Conservation (phyloP, 2,888 invertebrate species). For the Agonopterix alstromeriana region DNA sequence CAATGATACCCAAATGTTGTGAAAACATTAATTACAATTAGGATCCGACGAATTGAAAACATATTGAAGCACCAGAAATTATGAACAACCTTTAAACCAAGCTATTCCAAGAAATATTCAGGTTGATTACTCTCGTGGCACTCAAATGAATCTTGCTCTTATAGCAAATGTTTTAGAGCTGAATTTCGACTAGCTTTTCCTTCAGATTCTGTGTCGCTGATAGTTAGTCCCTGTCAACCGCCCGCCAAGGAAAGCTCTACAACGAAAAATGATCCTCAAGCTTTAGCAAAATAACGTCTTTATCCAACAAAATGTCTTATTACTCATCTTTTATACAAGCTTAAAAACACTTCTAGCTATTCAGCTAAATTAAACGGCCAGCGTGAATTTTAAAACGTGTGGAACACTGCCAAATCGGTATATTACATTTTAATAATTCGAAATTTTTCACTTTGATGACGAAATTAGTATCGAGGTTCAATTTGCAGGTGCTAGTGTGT, state of each 20-base stretch:
- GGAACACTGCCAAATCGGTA: conserved; percentile 39
- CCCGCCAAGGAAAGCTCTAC: conserved; percentile 20
- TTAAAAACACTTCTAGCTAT: conserved; percentile 25
- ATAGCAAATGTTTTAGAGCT: conserved; percentile 21
- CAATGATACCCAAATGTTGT: neutral
- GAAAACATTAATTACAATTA: too few species aligned
- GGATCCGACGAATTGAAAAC: conserved; percentile 18
- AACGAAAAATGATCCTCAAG: conserved; percentile 47
- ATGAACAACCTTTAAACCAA: conserved; percentile 23
- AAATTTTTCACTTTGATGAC: conserved; percentile 4
- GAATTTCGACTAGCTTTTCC: conserved; percentile 21
- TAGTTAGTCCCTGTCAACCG: conserved; percentile 45
- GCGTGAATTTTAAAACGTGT: conserved; percentile 28
- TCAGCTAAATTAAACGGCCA: conserved; percentile 27
- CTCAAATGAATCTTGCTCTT: conserved; percentile 18
- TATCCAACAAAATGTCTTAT: conserved; percentile 41
- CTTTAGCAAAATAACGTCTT: conserved; percentile 37
- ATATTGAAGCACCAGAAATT: conserved; percentile 18
- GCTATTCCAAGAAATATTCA: conserved; percentile 24
- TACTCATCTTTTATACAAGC: conserved; percentile 34
- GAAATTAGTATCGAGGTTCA: conserved; percentile 1
- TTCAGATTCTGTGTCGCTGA: conserved; percentile 24
- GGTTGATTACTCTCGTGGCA: conserved; percentile 15
- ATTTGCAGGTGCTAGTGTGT: neutral
- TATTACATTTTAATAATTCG: conserved; percentile 6